Base-by-base conservation (phyloP, 2,797 vertebrate species). In the Luscinia megarhynchos region DNA sequence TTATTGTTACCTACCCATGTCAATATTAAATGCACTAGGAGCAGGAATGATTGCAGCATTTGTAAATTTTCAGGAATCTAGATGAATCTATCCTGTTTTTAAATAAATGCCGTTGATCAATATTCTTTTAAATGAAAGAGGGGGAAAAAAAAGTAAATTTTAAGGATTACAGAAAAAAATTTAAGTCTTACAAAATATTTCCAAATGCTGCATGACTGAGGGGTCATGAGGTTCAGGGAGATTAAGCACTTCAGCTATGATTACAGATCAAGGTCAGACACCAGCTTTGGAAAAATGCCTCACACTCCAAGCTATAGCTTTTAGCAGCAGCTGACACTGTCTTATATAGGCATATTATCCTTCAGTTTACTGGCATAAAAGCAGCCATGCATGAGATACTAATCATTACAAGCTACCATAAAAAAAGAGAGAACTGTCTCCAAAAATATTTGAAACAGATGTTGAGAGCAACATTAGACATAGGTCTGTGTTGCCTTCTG, bases 381-480 rank as follows among this genome's bases (percentile, higher is more conserved):
- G 17, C 48, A 78, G 27, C 41, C 43, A 81, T 41, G 69, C 43
- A 66, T 69, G 36, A 84, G 16, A 82, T 53, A 45, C 19, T 78
- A 70, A 84, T 53, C 81, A 53, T 38, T 81, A 69, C 46, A 91
- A 66, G 41, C 36, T 41, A 38, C n/a, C 29, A 59, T 40, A 93
- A 93, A 95, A 94, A 83, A 24, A 75, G 18, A 83, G 29, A 68
- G 20, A 32, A 45, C 26, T 53, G 24, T 48, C 14, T 75, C 36
- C 10, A 87, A 88, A 90, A 80, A 54, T 68, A 86, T 70, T 64
- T 66, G 15, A 89, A 88, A 77, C 48, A 89, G 63, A 63, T 89
- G 61, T 58, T 80, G 45, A 77, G 18, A 73, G 40, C 30, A 87
- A n/a, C 3, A 3, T 54, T 62, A 92, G 53, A 43, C 27, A 22